Conservation (phyloP, 2,888 invertebrate genomes). For the Pristionchus entomophagus region DNA sequence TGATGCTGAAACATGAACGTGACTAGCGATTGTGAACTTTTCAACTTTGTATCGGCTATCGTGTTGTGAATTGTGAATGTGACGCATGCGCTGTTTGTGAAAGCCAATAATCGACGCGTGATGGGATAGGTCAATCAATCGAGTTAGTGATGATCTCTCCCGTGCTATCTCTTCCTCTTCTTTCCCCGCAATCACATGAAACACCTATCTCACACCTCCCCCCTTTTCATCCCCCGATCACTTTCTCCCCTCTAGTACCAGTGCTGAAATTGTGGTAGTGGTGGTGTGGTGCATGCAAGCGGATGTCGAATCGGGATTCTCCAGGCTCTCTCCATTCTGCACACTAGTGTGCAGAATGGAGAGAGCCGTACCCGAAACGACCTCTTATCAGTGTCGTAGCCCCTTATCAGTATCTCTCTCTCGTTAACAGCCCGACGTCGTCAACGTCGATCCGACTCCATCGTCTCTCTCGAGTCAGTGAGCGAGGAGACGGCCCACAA, state of each 20-base stretch:
- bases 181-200: not conserved
- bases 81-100: constrained; percentile 10
- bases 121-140: not conserved
- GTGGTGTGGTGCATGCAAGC: not conserved
- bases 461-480: constrained; percentile 34
- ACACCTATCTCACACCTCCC: not conserved
- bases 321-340: no score
- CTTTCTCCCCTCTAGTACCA: not conserved
- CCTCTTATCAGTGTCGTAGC: not conserved
- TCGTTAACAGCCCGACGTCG: constrained; percentile 34
- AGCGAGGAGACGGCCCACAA: constrained; percentile 1
- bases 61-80: constrained; percentile 10
- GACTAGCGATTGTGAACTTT: not conserved
- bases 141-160: not conserved
- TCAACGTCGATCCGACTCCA: constrained; percentile 2
- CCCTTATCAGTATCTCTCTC: not conserved
- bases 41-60: not conserved
- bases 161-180: not conserved
- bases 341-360: no score
- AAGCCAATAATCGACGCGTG: not conserved
- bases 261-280: not conserved
- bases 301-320: no score
- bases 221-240: not conserved
- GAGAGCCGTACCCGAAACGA: no score
- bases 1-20: not conserved